Evolutionary conservation across 2,113 vertebrate genomes (phyloP), one percentile per base, ranked within the genome.

Genomic region (Neoarius graeffei): DNA sequence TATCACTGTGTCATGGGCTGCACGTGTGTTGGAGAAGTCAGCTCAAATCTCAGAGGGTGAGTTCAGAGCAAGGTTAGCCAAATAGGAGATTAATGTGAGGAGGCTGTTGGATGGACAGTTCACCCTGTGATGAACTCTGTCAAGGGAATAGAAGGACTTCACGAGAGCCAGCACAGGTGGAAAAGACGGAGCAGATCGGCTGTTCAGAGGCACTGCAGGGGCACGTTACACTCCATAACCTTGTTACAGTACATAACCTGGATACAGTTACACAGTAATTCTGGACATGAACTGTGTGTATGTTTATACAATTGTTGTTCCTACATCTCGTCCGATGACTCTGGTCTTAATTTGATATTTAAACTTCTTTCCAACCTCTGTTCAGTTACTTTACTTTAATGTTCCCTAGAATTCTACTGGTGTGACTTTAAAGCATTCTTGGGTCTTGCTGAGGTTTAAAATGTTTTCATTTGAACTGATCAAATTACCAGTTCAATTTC

Each of bases 31-130:
- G 83, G 90, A 92, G 89, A 93, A 94, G 94, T 95, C 91, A 93
- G 93, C 91, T 91, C 88, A 94, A 94, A 95, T 96, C 95, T 94
- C 92, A 87, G 94, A 95, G 96, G 94, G 94, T 91, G 96, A 93
- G 97, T 97, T 97, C 96, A 97, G 96, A 96, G 94, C 94, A 94
- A 95, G 96, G 96, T 97, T 96, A 97, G 96, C 96, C 96, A 97
- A 97, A 97, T 96, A 97, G 93, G 90, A 92, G 96, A 95, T 96
- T 95, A 96, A 97, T 96, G 96, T 96, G 92, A 95, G 94, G 81
- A 94, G 93, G 88, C 84, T 88, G 86, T 93, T 93, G 94, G 96
- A 96, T 94, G 96, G 96, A 95, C 96, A 95, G 94, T 95, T 96
- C 94, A 94, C 94, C 95, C 95, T 93, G 77, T 91, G 48, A 93